phyloP scores from a whole-genome alignment of 2,113 vertebrate genomes.

The Cranoglanis bouderius region DNA sequence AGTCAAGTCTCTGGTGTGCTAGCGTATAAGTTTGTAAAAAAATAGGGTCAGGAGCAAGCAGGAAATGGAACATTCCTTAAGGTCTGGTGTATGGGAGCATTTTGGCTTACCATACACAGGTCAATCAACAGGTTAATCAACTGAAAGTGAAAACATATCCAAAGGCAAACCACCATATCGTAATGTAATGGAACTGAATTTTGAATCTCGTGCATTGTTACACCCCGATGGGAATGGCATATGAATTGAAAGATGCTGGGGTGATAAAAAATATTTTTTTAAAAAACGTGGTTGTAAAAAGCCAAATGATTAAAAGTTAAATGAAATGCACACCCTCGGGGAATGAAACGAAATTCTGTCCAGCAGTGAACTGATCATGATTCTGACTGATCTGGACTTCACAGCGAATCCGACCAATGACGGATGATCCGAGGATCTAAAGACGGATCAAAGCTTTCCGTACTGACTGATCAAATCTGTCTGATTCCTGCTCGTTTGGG shows the following conservation, averaged over 20 bases:
- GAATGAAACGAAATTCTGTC: not conserved
- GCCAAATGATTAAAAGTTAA: not conserved
- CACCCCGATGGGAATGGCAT: not conserved
- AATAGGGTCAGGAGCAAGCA: not conserved
- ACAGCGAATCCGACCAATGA: not conserved
- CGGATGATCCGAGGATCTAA: not conserved
- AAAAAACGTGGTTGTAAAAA: not conserved
- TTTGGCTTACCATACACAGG: not conserved
- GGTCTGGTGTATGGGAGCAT: not conserved
- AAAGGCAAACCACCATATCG: not conserved
- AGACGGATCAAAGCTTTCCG: slow-evolving; percentile 23
- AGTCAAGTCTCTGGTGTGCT: not conserved
- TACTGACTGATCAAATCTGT: not conserved
- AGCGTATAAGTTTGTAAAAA: not conserved
- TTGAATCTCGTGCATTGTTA: not conserved
- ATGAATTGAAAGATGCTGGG: not conserved
- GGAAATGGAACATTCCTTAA: not conserved
- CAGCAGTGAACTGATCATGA: not conserved
- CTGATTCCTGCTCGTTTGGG: not conserved
- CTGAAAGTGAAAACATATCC: not conserved
- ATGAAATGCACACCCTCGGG: not conserved
- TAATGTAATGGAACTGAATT: not conserved
- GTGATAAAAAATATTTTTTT: not conserved
- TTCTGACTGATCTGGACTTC: slow-evolving; percentile 19
- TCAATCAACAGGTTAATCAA: not conserved